These are phyloP conservation scores for Probosciger aterrimus DNA, from an alignment of 2,113 vertebrate genomes.

Conservation along the genomic window DNA sequence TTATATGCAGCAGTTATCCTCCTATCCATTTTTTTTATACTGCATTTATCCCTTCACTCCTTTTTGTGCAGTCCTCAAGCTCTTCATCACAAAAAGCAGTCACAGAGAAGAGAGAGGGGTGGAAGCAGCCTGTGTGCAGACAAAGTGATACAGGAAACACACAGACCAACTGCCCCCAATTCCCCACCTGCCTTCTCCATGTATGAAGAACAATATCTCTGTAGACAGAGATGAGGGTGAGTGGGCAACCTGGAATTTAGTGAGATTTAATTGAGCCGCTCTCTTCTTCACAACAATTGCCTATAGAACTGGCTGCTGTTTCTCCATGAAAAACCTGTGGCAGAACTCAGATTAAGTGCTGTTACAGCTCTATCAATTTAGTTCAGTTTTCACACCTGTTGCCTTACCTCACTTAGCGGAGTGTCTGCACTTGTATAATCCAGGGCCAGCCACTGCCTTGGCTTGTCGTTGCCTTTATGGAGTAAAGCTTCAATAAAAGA, in stretches of 20 bases:
- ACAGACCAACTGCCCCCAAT: background rate
- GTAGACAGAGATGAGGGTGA: background rate
- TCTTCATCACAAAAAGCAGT: background rate
- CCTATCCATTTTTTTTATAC: background rate
- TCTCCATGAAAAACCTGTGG: constrained; percentile 41
- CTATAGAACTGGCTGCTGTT: constrained; percentile 19
- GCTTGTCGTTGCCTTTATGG: constrained; percentile 74
- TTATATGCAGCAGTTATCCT: background rate
- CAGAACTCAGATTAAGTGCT: constrained; percentile 62
- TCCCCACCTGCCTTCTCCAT: background rate
- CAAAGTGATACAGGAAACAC: background rate
- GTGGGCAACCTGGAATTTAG: constrained; percentile 1
- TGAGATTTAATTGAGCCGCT: background rate
- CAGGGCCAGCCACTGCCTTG: constrained; percentile 78
- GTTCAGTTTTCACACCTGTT: constrained; percentile 75
- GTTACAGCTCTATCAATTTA: constrained; percentile 45
- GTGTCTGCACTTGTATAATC: constrained; percentile 79
- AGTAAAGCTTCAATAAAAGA: constrained; percentile 73
- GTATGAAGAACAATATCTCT: background rate
- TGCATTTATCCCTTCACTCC: background rate
- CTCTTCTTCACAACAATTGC: constrained; percentile 24
- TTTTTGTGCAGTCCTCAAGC: background rate
- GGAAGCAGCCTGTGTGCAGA: background rate
- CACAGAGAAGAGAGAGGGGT: background rate
- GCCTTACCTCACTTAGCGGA: constrained; percentile 82